A percentile compares a stretch with the other conserved stretches of the same genome.
These are phyloP conservation scores for Melanocharis versteri DNA, from an alignment of 2,113 vertebrate genomes.

Conservation along the genomic window DNA sequence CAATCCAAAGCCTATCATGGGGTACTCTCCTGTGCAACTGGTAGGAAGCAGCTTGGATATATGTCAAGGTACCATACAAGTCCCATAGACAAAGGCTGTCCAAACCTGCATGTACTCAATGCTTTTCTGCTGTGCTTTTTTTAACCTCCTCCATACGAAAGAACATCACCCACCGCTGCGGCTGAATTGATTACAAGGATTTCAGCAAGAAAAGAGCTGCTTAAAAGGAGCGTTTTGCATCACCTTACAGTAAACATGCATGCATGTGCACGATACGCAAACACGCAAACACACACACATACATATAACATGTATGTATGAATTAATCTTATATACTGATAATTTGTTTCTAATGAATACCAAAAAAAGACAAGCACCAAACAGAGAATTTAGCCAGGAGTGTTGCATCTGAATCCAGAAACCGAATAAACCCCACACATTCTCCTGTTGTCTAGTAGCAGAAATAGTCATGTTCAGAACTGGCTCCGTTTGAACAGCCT, in stretches of 20 bases:
- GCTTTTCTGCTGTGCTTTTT: neutral
- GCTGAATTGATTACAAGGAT: neutral
- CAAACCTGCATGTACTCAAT: neutral
- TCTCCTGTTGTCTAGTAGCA: neutral
- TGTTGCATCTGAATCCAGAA: neutral
- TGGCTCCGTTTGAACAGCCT: neutral
- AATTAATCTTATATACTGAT: neutral
- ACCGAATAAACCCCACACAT: neutral
- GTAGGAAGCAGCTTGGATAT: neutral
- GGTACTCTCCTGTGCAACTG: neutral
- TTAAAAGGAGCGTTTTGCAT: neutral
- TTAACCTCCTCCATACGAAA: accelerated
- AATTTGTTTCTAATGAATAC: neutral
- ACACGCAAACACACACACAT: neutral
- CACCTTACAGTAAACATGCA: neutral
- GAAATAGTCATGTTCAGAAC: neutral
- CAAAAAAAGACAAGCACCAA: neutral
- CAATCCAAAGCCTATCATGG: neutral
- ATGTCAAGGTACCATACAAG: neutral
- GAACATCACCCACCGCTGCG: neutral
- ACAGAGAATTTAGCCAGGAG: neutral
- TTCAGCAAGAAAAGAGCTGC: neutral
- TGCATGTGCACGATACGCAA: neutral
- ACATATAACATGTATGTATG: neutral
- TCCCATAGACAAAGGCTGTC: neutral